Conservation (phyloP, 1,140 invertebrate species). For the Conus ventricosus region DNA sequence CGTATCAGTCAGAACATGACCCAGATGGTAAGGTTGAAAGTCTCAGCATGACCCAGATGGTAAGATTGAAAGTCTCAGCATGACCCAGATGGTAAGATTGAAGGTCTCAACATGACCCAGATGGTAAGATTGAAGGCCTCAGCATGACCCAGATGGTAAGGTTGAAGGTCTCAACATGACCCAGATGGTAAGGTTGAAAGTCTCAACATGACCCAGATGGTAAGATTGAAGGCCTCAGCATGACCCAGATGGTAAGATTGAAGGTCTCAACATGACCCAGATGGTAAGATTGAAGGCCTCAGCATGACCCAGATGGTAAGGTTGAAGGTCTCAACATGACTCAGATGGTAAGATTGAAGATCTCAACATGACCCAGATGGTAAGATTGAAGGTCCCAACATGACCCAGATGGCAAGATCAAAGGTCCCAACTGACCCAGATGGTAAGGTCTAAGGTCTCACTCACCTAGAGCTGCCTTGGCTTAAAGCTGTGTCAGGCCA, state of each 20-base stretch:
- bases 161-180: not conserved
- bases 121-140: not conserved
- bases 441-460: not conserved
- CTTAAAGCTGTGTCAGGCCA: no score
- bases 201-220: constrained; percentile 60
- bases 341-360: not conserved
- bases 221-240: constrained; percentile 1
- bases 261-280: not conserved
- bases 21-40: constrained; percentile 48
- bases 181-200: not conserved
- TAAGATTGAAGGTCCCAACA: not conserved
- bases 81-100: constrained; percentile 56
- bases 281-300: not conserved
- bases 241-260: not conserved
- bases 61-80: constrained; percentile 39
- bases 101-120: not conserved
- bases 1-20: constrained; percentile 60
- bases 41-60: not conserved
- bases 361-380: not conserved
- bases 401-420: not conserved
- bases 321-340: not conserved
- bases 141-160: constrained; percentile 62
- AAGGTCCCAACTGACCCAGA: not conserved
- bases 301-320: not conserved
- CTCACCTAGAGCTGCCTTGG: not conserved